phyloP scores from a whole-genome alignment of 2,113 vertebrate species.

The Grantiella picta region DNA sequence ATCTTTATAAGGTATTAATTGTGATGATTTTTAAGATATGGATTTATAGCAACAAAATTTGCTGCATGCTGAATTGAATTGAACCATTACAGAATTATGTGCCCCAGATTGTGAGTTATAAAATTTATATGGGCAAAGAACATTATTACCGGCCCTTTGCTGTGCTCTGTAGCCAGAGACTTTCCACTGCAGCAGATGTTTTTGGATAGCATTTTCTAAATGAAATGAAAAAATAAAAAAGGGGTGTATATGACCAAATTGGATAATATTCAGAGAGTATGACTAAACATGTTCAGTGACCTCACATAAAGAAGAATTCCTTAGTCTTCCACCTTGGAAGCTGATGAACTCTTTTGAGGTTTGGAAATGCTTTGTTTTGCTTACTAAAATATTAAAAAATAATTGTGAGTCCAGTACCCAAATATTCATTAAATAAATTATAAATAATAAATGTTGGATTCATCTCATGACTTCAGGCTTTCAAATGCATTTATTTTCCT shows the following conservation, averaged over 20 bases:
- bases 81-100: background rate
- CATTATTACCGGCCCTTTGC: background rate
- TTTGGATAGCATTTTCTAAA: background rate
- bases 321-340: background rate
- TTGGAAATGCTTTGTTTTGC: background rate
- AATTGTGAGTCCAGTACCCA: background rate
- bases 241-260: background rate
- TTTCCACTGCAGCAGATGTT: background rate
- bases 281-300: background rate
- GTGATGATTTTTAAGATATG: background rate
- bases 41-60: background rate
- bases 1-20: background rate
- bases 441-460: background rate
- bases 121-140: background rate
- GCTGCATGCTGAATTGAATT: background rate
- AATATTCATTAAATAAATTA: background rate
- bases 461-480: background rate
- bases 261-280: background rate
- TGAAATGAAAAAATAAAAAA: background rate
- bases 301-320: background rate
- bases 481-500: background rate
- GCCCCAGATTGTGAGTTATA: background rate
- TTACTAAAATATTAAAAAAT: background rate
- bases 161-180: background rate
- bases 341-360: background rate